Evolutionary conservation across 2,888 invertebrate genomes (phyloP).

Genomic region (Enchytraeus crypticus): DNA sequence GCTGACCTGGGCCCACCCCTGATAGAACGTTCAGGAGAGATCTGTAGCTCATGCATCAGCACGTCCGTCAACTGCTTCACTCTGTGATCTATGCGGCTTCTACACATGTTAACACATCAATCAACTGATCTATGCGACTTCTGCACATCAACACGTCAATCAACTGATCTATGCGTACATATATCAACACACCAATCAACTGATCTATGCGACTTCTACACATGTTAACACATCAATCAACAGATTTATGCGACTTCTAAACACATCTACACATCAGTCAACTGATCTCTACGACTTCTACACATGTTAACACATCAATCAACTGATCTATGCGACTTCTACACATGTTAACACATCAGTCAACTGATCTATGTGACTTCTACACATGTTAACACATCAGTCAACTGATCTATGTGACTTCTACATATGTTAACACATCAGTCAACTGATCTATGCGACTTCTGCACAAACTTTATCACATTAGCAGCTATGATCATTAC

Average conservation of each 20-base stretch:
- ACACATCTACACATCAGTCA: conserved; percentile 78
- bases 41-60: conserved; percentile 77
- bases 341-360: background rate
- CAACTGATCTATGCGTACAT: conserved; percentile 54
- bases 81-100: conserved; percentile 44
- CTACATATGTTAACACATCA: conserved; percentile 21
- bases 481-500: conserved; percentile 59
- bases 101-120: conserved; percentile 9
- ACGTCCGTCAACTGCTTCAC: conserved; percentile 66
- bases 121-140: no score
- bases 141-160: conserved; percentile 78
- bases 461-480: conserved; percentile 77
- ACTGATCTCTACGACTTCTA: conserved; percentile 50
- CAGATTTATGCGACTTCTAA: no score
- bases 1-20: conserved; percentile 77
- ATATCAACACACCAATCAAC: no score
- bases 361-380: no score
- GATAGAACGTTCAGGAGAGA: conserved; percentile 78
- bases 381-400: conserved; percentile 79
- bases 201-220: conserved; percentile 44
- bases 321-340: conserved; percentile 46
- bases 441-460: no score
- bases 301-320: no score
- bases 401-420: conserved; percentile 54
- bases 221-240: background rate